Percentiles rank a stretch among this genome's conserved stretches.
These are phyloP conservation scores for Fabriciana adippe DNA, from an alignment of 2,888 invertebrate genomes.

Conservation along the genomic window DNA sequence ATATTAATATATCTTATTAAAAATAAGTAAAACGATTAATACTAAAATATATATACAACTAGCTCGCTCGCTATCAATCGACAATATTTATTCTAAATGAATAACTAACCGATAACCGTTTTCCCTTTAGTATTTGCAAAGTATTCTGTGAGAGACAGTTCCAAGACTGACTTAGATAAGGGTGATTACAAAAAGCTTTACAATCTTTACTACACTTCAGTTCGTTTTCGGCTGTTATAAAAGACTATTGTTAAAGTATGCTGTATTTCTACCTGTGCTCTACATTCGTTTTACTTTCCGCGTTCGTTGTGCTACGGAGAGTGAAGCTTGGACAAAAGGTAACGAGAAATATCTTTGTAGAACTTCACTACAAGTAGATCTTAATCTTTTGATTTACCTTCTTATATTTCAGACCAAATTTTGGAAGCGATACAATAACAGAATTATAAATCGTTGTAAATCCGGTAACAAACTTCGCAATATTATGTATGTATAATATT, in stretches of 20 bases:
- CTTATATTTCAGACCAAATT: constrained; percentile 9
- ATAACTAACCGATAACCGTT: constrained; percentile 16
- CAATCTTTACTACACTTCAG: constrained; percentile 42
- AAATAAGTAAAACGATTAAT: too few species aligned
- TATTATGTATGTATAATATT: constrained; percentile 12
- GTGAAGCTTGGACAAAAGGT: constrained; percentile 55
- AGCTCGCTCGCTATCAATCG: neutral
- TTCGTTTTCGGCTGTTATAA: constrained; percentile 38
- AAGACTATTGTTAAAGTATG: constrained; percentile 52
- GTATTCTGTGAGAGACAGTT: constrained; percentile 27
- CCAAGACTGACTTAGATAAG: constrained; percentile 31
- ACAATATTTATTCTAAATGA: constrained; percentile 15
- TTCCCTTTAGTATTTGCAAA: constrained; percentile 25
- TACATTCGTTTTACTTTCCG: constrained; percentile 55
- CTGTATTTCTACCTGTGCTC: constrained; percentile 61
- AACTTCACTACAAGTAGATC: neutral
- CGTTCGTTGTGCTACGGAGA: constrained; percentile 57
- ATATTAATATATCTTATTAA: too few species aligned
- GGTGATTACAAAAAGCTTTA: constrained; percentile 32
- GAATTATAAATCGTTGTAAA: constrained; percentile 8
- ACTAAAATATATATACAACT: too few species aligned
- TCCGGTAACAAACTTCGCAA: constrained; percentile 27
- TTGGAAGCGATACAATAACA: constrained; percentile 17
- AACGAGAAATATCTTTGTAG: neutral
- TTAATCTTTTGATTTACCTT: neutral